Conservation (phyloP, 2,113 vertebrate species). For the Cricetomys ansorgei region DNA sequence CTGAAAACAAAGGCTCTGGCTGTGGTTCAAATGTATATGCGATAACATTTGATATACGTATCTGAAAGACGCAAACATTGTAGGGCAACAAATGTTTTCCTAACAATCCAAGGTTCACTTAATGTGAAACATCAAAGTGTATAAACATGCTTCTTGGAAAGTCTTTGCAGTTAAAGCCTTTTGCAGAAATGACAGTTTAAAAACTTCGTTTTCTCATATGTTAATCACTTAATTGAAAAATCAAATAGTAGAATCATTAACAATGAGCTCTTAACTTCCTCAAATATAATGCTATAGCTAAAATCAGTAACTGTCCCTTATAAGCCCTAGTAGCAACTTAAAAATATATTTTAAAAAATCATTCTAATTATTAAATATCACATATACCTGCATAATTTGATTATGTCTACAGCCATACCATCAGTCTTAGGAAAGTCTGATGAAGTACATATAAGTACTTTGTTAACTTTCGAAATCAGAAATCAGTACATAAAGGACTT, state of each 20-base stretch:
- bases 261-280: background rate
- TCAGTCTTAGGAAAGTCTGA: background rate
- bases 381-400: background rate
- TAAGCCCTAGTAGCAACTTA: background rate
- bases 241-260: background rate
- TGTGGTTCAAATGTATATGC: background rate
- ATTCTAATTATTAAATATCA: background rate
- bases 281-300: background rate
- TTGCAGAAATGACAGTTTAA: background rate
- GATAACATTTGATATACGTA: background rate
- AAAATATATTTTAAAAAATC: background rate
- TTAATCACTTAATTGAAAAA: constrained; percentile 41
- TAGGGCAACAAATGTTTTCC: background rate
- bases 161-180: background rate
- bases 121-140: background rate
- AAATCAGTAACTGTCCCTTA: background rate
- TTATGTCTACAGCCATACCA: background rate
- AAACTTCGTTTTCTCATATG: background rate
- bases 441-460: background rate
- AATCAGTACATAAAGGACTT: too few relatives aligned
- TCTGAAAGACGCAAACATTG: background rate
- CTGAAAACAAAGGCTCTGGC: background rate
- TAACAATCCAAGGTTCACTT: background rate
- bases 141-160: background rate
- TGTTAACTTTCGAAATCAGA: too few relatives aligned